Evolutionary conservation across 1,140 invertebrate genomes (phyloP), one percentile per base, ranked within the genome.

Genomic region (Drosophila navojoa): DNA sequence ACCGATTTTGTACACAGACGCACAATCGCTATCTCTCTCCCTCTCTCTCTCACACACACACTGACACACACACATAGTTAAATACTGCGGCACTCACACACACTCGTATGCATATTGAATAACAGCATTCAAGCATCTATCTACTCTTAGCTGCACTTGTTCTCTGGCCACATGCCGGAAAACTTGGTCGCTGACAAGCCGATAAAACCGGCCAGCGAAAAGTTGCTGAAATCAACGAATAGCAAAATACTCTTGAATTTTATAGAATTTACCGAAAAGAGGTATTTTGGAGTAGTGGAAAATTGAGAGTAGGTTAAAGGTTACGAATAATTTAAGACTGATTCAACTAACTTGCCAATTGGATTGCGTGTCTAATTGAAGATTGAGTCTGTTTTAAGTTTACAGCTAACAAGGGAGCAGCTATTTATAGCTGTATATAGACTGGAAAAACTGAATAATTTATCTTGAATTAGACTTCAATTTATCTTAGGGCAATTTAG

Each of bases 51-150:
- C 19, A 2, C 19, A 2, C 19, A 2, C 19, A 2, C 19, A 2
- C 19, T 22, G 19, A 58, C 25, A 49, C 74, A 64, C 27, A 57
- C n/a, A 13, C 4, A 22, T n/a, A 47, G 7, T 1, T 44, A 44
- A 4, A 29, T 49, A 70, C 53, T 67, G 45, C 22, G 25, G 54
- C 47, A 45, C 22, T 32, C 29, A 73, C 42, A 40, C 10, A 58
- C 15, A 59, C 54, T 57, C 52, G 64, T 81, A 81, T 87, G 81
- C 81, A 85, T 79, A 85, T 85, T 85, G 75, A 81, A 85, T 81
- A 85, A 86, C 81, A 81, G 75, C 81, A 70, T 61, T 86, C 54
- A 58, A 44, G n/a, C 42, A 45, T 44, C 19, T 40, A 47, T 27
- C 55, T 62, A 27, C 52, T 77, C 47, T 71, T 78, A 76, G 66